Conservation (phyloP, 2,888 invertebrate species). For the Drosophila neonasuta region DNA sequence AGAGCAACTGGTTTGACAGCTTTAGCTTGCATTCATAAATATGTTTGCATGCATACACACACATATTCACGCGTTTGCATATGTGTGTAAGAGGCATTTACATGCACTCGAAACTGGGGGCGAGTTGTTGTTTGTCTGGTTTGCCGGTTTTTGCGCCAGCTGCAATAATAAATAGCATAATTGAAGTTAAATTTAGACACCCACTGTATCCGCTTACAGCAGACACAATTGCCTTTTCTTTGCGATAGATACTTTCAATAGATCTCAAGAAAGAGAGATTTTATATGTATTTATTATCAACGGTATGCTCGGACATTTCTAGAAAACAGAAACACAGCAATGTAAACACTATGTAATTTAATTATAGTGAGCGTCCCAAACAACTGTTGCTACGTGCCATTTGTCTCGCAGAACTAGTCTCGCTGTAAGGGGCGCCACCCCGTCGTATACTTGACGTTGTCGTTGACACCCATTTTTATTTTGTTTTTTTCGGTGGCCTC, state of each 20-base stretch:
- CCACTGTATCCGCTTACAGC: slow-evolving; percentile 58
- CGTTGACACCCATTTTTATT: slow-evolving; percentile 24
- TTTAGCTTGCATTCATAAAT: slow-evolving; percentile 11
- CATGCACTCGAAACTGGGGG: slow-evolving; percentile 19
- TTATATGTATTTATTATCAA: slow-evolving; percentile 7
- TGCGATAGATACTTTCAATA: slow-evolving; percentile 1
- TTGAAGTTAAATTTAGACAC: slow-evolving; percentile 71
- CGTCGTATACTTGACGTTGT: slow-evolving; percentile 17
- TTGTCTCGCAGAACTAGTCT: slow-evolving; percentile 50
- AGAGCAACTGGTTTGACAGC: slow-evolving; percentile 49
- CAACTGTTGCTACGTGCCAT: slow-evolving; percentile 69
- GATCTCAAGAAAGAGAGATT: slow-evolving; percentile 4
- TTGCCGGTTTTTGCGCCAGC: slow-evolving; percentile 64
- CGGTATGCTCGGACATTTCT: slow-evolving; percentile 28
- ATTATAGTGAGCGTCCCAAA: slow-evolving; percentile 39
- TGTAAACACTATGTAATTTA: slow-evolving; percentile 42
- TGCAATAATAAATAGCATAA: slow-evolving; percentile 71
- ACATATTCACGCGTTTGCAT: background rate
- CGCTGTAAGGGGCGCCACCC: slow-evolving; percentile 33
- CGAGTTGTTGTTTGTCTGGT: slow-evolving; percentile 65
- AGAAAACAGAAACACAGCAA: slow-evolving; percentile 58
- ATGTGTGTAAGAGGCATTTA: slow-evolving; percentile 5
- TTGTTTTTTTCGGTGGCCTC: slow-evolving; percentile 39
- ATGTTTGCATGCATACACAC: slow-evolving; percentile 1
- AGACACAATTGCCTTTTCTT: slow-evolving; percentile 17